These are phyloP conservation scores for Agrotis exclamationis DNA, from an alignment of 2,888 invertebrate genomes.

Conservation along the genomic window DNA sequence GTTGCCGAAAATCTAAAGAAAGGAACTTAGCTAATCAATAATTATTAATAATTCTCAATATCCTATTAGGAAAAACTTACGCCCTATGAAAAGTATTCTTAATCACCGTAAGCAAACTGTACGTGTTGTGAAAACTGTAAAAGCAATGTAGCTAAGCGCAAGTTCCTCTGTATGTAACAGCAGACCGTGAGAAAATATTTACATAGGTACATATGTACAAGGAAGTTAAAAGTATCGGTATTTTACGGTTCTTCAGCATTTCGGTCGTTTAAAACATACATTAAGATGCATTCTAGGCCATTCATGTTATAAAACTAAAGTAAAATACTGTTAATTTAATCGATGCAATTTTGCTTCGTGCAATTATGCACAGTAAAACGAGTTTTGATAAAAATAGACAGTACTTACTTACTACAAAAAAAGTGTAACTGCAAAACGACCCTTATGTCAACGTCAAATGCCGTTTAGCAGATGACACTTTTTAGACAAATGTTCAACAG, in stretches of 20 bases:
- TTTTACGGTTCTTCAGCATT: slow-evolving; percentile 18
- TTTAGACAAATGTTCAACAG: too few species aligned
- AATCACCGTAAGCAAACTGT: slow-evolving; percentile 6
- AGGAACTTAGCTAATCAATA: background rate
- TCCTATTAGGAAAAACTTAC: background rate
- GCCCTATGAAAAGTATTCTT: background rate
- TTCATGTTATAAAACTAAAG: slow-evolving; percentile 46
- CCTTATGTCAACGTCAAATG: too few species aligned
- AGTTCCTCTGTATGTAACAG: slow-evolving; percentile 18
- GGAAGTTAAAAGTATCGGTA: slow-evolving; percentile 21
- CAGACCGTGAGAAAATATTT: slow-evolving; percentile 43
- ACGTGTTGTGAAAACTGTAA: slow-evolving; percentile 32
- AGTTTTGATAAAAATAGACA: slow-evolving; percentile 28
- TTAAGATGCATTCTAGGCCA: background rate
- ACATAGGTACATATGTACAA: slow-evolving; percentile 6
- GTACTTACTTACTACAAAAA: too few species aligned
- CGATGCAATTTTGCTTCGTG: slow-evolving; percentile 18
- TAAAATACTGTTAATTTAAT: slow-evolving; percentile 20
- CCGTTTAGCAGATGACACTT: too few species aligned
- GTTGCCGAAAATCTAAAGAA: background rate
- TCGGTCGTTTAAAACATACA: slow-evolving; percentile 23
- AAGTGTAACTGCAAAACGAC: too few species aligned
- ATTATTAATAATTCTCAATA: background rate
- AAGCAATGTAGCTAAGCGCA: slow-evolving; percentile 18
- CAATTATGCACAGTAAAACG: slow-evolving; percentile 12